phyloP scores from a whole-genome alignment of 2,113 vertebrate species.

The Smithornis capensis region DNA sequence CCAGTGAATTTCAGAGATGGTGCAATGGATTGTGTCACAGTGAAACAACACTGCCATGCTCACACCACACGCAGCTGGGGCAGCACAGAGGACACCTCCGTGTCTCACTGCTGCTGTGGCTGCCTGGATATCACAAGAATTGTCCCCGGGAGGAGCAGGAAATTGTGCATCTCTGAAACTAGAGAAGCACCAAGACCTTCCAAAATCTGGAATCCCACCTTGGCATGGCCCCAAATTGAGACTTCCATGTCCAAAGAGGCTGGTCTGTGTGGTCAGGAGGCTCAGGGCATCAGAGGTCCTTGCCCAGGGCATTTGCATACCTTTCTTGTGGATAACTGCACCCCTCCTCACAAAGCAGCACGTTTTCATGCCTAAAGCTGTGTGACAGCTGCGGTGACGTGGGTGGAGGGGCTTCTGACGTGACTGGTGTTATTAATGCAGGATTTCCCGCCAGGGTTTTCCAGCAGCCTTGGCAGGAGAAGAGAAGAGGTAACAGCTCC shows the following conservation, averaged over 20 bases:
- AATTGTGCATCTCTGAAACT: neutral
- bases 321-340: neutral
- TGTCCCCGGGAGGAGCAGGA: neutral
- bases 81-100: fast-evolving
- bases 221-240: neutral
- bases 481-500: neutral
- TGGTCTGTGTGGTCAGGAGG: fast-evolving
- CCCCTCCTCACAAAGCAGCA: neutral
- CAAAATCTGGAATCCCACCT: neutral
- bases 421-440: neutral
- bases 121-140: neutral
- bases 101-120: fast-evolving
- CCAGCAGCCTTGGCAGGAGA: neutral
- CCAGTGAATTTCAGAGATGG: fast-evolving
- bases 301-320: neutral
- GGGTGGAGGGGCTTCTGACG: neutral
- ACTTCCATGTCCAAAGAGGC: neutral
- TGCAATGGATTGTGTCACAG: neutral
- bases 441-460: neutral
- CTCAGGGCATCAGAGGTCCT: neutral
- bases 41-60: fast-evolving
- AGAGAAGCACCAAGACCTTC: neutral
- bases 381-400: neutral
- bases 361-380: fast-evolving
- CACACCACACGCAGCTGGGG: fast-evolving